Conservation (phyloP, 2,113 vertebrate genomes). For the Xenopus laevis region DNA sequence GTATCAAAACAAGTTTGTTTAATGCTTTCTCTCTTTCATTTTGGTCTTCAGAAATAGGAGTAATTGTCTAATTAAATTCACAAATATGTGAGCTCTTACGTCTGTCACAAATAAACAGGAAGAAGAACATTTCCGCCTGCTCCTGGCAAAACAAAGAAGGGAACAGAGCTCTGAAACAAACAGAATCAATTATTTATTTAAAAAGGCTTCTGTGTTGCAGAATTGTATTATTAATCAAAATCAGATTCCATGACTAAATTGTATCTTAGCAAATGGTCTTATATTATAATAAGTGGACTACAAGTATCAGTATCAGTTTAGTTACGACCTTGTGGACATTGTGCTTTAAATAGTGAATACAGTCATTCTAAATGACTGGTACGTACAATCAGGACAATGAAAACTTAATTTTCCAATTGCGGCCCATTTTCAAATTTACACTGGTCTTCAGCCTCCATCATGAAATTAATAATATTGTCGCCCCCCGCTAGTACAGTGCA, state of each 20-base stretch:
- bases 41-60: slow-evolving; percentile 25
- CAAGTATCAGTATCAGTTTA: too few species aligned
- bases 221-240: slow-evolving; percentile 18
- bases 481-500: too few species aligned
- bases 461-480: too few species aligned
- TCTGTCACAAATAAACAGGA: slow-evolving; percentile 41
- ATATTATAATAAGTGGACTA: not conserved
- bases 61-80: slow-evolving; percentile 38
- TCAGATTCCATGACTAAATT: slow-evolving; percentile 15
- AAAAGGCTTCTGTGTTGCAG: slow-evolving; percentile 21
- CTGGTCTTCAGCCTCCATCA: too few species aligned
- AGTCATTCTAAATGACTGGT: too few species aligned
- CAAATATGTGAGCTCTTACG: slow-evolving; percentile 33
- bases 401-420: too few species aligned
- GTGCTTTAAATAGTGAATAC: too few species aligned
- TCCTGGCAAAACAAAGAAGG: slow-evolving; percentile 35
- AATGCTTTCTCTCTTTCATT: slow-evolving; percentile 25
- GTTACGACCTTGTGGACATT: too few species aligned
- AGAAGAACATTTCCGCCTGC: slow-evolving; percentile 44
- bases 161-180: slow-evolving; percentile 36
- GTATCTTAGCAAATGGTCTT: not conserved
- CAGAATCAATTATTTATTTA: slow-evolving; percentile 45
- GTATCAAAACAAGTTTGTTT: slow-evolving; percentile 28
- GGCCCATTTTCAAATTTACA: too few species aligned
- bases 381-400: too few species aligned